Base-by-base conservation (phyloP, 2,797 vertebrate genomes). In the Botia almorhae region DNA sequence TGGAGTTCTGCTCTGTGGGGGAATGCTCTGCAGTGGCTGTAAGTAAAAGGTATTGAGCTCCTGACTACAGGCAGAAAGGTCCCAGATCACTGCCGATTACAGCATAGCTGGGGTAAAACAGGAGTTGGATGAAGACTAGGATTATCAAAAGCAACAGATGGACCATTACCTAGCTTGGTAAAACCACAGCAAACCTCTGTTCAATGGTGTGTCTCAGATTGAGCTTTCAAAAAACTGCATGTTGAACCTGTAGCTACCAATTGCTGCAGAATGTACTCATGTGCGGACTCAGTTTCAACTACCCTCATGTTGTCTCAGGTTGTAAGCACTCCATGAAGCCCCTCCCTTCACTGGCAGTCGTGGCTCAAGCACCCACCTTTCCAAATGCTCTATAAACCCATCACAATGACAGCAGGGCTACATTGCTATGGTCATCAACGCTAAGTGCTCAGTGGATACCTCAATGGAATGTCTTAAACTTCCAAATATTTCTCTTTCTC, bases 41-140 rank as follows among this genome's bases (percentile, higher is more conserved):
- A 91, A 93, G 91, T 93, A 90, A 92, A 93, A 92, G 87, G 89
- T 91, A 93, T 91, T 85, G 91, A 93, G 90, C 92, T 91, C 91
- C 92, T 92, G 91, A 92, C 90, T 90, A 74, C 89, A 90, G 89
- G 82, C 87, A 86, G 88, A 92, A 91, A 91, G 85, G 92, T 92
- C 90, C 90, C 82, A 83, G 88, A 92, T 90, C 89, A 89, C 90
- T 90, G 76, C 56, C 69, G 69, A 76, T 76, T 83, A 76, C 76
- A 74, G 60, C 50, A 81, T 39, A 76, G 71, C 73, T 61, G 68
- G 39, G 55, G 65, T 68, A 58, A 70, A 77, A 74, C 48, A 51
- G 21, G 55, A 55, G 14, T 23, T 63, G 26, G 43, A 29, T 63
- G n/a, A 65, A 65, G 61, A 36, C 14, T 46, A 46, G 43, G 7